phyloP scores from a whole-genome alignment of 2,888 invertebrate species.

The Drosophila eohydei region DNA sequence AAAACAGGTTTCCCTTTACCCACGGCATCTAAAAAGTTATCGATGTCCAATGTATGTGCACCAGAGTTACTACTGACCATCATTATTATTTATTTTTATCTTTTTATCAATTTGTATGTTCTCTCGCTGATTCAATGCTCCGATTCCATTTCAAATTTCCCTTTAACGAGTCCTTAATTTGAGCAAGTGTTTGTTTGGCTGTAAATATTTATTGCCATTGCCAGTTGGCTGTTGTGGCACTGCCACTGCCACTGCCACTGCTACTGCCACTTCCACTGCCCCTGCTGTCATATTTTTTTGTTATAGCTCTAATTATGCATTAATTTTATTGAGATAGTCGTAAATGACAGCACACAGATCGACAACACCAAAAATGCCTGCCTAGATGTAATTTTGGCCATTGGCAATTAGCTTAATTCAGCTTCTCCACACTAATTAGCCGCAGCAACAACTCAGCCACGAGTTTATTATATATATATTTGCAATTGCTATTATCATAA shows the following conservation, averaged over 20 bases:
- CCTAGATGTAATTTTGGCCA: slow-evolving; percentile 55
- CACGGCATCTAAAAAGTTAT: slow-evolving; percentile 52
- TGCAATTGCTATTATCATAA: neutral
- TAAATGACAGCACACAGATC: slow-evolving; percentile 58
- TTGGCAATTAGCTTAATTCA: slow-evolving; percentile 63
- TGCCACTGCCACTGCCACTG: slow-evolving; percentile 25
- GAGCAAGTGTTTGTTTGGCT: slow-evolving; percentile 78
- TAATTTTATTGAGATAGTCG: slow-evolving; percentile 75
- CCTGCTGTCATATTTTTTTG: slow-evolving; percentile 68
- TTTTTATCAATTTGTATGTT: slow-evolving; percentile 68
- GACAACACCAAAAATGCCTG: slow-evolving; percentile 32
- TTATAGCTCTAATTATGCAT: slow-evolving; percentile 80
- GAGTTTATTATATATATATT: neutral
- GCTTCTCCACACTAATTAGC: slow-evolving; percentile 56
- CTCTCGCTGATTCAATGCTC: slow-evolving; percentile 21
- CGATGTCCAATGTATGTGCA: slow-evolving; percentile 8
- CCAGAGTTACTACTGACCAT: neutral
- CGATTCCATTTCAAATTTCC: slow-evolving; percentile 65
- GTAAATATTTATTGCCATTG: slow-evolving; percentile 76
- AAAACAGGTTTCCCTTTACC: slow-evolving; percentile 42
- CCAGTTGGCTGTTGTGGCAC: slow-evolving; percentile 33
- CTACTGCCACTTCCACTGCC: slow-evolving; percentile 26
- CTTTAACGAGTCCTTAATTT: slow-evolving; percentile 81
- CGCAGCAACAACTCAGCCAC: slow-evolving; percentile 1
- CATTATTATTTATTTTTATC: slow-evolving; percentile 65